Evolutionary conservation across 2,797 vertebrate species (phyloP).

Genomic region (Coendou prehensilis): DNA sequence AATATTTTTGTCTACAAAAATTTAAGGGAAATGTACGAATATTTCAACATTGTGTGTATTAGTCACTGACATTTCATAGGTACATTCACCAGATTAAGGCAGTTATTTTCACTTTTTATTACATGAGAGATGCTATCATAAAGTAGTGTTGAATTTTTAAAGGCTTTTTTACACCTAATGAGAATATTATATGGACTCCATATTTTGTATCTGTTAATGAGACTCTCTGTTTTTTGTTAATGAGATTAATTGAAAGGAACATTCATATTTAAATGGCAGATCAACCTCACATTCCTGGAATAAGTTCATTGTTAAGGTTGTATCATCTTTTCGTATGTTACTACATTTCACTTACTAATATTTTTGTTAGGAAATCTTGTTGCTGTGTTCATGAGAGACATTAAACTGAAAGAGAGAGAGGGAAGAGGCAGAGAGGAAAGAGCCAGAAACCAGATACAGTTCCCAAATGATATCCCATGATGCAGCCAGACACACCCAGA

Average conservation of each 20-base stretch:
- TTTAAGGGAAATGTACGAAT: background rate
- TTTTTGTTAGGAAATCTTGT: background rate
- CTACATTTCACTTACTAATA: background rate
- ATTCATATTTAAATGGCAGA: conserved; percentile 2
- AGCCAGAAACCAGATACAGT: no score
- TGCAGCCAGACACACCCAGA: background rate
- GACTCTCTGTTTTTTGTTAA: background rate
- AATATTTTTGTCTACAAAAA: background rate
- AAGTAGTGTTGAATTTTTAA: background rate
- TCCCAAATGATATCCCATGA: background rate
- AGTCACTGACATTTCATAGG: background rate
- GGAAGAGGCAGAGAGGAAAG: background rate
- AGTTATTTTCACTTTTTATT: background rate
- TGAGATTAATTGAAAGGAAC: background rate
- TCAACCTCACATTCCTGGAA: background rate
- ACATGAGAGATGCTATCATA: background rate
- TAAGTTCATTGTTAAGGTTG: background rate
- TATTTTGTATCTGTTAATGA: background rate
- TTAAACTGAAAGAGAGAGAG: background rate
- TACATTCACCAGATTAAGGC: background rate
- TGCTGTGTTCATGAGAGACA: background rate
- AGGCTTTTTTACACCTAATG: background rate
- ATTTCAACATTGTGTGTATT: background rate
- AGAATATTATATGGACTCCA: background rate
- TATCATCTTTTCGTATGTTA: background rate